Evolutionary conservation across 2,888 invertebrate genomes (phyloP), one percentile per base, ranked within the genome.

Genomic region (Leptopterna dolabrata): DNA sequence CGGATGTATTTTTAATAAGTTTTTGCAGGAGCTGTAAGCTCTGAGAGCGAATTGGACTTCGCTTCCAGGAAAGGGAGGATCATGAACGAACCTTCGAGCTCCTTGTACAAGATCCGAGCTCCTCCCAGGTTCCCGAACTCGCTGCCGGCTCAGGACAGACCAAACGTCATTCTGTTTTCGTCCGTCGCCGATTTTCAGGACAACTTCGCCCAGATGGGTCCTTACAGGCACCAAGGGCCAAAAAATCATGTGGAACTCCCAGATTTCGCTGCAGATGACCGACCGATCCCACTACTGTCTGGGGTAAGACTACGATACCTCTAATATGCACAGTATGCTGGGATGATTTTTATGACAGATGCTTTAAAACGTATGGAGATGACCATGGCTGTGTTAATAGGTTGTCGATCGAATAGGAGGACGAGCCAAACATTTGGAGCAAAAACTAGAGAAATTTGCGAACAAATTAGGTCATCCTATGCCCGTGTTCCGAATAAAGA

Each of bases 121-220:
- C 83, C 83, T 19, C 83, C 83, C 11, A 83, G 71, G 70, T 83
- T 70, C 16, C 51, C 30, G 13, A 81, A 51, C 55, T 30, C 81
- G 14, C 45, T 78, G 27, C 81, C 81, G 16, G 55, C 30, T 29
- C 29, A 1, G 19, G 24, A 51, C 3, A 51, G 51, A 16, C 47
- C 51, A 0, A 51, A 51, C 55, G 36, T 51, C 36, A 30, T 81
- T 30, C 45, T 27, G n/a, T 51, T 51, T 7, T 51, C 45, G 19
- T 16, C 47, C 4, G 27, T 19, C 0, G n/a, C 45, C 11, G 81
- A 81, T 47, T 81, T 47, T n/a, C 14, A 43, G 27, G 36, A 27
- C 11, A 24, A 29, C 29, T 81, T 51, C 51, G 81, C 81, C n/a
- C 81, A 81, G 55, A 81, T 81, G 81, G 81, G 51, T 1, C 51